Conservation (phyloP, 1,140 invertebrate genomes). For the Diachasmimorpha longicaudata region DNA sequence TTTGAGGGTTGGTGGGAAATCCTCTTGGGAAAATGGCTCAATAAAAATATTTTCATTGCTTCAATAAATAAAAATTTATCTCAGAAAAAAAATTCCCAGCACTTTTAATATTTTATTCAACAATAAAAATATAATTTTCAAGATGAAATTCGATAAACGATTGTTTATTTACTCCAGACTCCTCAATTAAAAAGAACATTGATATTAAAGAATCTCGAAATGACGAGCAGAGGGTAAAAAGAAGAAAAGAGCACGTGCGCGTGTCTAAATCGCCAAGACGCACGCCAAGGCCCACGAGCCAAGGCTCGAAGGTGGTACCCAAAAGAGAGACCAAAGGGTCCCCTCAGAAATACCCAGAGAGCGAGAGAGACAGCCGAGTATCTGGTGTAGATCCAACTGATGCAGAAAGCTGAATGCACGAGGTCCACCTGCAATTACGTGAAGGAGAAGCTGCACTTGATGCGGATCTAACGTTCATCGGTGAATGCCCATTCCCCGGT, state of each 20-base stretch:
- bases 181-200: not conserved
- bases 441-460: slow-evolving; percentile 15
- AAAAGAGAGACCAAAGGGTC: not conserved
- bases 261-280: slow-evolving; percentile 24
- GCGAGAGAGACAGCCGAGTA: not conserved
- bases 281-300: slow-evolving; percentile 13
- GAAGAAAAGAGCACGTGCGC: slow-evolving; percentile 16
- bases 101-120: no score
- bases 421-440: slow-evolving; percentile 32
- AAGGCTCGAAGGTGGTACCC: not conserved
- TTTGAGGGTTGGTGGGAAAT: not conserved
- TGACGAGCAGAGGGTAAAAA: slow-evolving; percentile 4
- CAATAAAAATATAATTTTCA: no score
- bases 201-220: slow-evolving; percentile 5
- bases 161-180: not conserved
- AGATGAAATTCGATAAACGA: no score
- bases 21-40: not conserved
- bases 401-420: not conserved
- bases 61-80: no score
- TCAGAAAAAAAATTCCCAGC: no score
- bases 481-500: not conserved
- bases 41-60: no score
- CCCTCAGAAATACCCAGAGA: not conserved
- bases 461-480: slow-evolving; percentile 3
- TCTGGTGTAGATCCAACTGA: slow-evolving; percentile 8